Base-by-base conservation (phyloP, 2,888 invertebrate species). In the Aspidiotus destructor region DNA sequence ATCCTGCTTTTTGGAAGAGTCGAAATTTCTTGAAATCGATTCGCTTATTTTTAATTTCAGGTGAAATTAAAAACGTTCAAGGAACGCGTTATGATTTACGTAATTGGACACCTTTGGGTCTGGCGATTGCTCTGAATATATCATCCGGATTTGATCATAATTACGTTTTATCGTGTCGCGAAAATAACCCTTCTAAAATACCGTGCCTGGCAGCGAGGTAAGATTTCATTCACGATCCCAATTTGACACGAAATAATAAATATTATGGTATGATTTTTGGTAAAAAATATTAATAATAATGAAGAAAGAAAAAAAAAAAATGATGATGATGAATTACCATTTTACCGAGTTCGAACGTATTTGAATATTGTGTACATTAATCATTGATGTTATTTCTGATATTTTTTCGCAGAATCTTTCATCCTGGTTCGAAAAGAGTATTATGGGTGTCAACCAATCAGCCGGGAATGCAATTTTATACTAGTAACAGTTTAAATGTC, bases 401-500 rank as follows among this genome's bases (percentile, higher is more conserved):
- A n/a, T 28, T 41, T 41, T 41, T 13, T 42, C 41, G 41, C 63
- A 69, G 86, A 73, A 85, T 84, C 0, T 74, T 81, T 7, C 89
- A 91, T 78, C 85, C 86, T 0, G 73, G 76, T 13, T 81, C 83
- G 40, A 92, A 93, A 2, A 82, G 93, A 70, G 84, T 82, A 63
- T 75, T 96, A 68, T 89, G 92, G 76, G 83, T 93, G 0, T 86
- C 85, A 73, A 88, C 91, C 70, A 88, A 92, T 76, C 91, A 93
- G 76, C 93, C 93, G 0, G 94, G 93, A 0, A 82, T 95, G 69
- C 94, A 95, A 77, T 86, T 96, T 75, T 95, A 96, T 76, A 93
- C 93, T 0, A 83, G 86, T 0, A 91, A 92, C 76, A 80, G 53
- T 41, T n/a, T 65, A 3, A 54, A 11, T 17, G 53, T 28, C 0